A percentile compares a stretch with the other conserved stretches of the same genome.
Conservation (phyloP, 2,797 vertebrate species). For the Cossypha dichroa region DNA sequence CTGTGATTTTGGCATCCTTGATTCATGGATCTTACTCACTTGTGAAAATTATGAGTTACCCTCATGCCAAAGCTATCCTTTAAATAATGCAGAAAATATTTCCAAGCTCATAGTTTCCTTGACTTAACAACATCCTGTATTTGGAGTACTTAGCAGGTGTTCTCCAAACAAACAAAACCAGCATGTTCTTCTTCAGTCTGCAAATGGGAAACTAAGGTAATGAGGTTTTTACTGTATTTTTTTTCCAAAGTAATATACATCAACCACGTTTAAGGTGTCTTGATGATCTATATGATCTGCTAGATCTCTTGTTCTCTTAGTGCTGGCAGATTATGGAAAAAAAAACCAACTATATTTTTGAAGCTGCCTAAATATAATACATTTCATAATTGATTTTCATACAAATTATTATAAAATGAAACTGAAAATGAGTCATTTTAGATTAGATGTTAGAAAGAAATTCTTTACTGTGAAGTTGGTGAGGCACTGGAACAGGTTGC, state of each 20-base stretch:
- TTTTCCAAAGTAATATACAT: fast-evolving
- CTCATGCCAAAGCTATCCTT: neutral
- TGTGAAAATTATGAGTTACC: neutral
- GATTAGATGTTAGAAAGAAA: neutral
- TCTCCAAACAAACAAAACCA: neutral
- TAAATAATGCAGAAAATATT: neutral
- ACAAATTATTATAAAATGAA: neutral
- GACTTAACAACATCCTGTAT: neutral
- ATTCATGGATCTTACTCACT: neutral
- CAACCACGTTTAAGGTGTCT: fast-evolving
- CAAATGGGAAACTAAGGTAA: neutral
- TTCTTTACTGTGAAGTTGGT: neutral
- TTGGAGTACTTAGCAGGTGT: neutral
- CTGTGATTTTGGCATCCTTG: neutral
- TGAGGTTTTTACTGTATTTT: neutral
- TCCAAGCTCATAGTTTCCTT: neutral
- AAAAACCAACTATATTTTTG: neutral
- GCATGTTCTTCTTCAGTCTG: neutral
- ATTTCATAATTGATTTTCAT: neutral
- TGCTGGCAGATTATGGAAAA: neutral
- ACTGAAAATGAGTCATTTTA: neutral
- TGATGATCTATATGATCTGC: neutral
- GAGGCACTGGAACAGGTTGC: neutral
- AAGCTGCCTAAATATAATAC: neutral
- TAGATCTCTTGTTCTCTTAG: neutral